These are phyloP conservation scores for Chrysina gloriosa DNA, from an alignment of 2,888 invertebrate genomes.

Conservation along the genomic window DNA sequence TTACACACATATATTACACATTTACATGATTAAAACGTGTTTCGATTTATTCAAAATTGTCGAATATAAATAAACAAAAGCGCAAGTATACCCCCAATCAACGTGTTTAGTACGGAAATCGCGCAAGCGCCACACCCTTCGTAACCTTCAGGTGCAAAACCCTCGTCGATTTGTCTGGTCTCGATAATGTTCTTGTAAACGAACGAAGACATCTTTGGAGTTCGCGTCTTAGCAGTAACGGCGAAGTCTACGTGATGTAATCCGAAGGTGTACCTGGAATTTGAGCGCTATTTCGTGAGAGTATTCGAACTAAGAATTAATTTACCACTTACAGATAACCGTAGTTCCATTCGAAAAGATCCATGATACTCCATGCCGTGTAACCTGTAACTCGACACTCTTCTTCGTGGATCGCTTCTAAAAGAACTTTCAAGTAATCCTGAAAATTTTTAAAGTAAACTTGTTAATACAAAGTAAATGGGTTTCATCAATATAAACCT, in stretches of 20 bases:
- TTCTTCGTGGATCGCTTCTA: slow-evolving; percentile 22
- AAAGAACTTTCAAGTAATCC: slow-evolving; percentile 64
- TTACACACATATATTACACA: too few species aligned
- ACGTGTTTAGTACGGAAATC: not conserved
- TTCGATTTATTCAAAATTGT: too few species aligned
- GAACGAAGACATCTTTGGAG: slow-evolving; percentile 71
- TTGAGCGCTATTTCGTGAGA: not conserved
- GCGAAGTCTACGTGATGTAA: slow-evolving; percentile 74
- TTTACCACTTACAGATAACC: slow-evolving; percentile 73
- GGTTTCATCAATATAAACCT: too few species aligned
- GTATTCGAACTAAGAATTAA: not conserved
- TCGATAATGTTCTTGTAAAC: slow-evolving; percentile 67
- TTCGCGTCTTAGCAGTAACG: slow-evolving; percentile 66
- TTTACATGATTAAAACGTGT: too few species aligned
- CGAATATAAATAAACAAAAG: not conserved
- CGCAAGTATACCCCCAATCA: not conserved
- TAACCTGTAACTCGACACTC: slow-evolving; percentile 23
- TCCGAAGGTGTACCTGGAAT: slow-evolving; percentile 66
- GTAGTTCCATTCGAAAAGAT: slow-evolving; percentile 81
- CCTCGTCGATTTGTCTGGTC: slow-evolving; percentile 51
- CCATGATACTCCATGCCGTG: slow-evolving; percentile 55
- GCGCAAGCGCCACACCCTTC: not conserved
- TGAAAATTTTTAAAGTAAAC: slow-evolving; percentile 22
- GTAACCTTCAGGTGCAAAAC: slow-evolving; percentile 60
- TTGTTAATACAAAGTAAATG: too few species aligned